Percentiles rank a stretch among this genome's conserved stretches.
These are phyloP conservation scores for Apodemus agrarius DNA, from an alignment of 2,797 vertebrate genomes.

Conservation along the genomic window DNA sequence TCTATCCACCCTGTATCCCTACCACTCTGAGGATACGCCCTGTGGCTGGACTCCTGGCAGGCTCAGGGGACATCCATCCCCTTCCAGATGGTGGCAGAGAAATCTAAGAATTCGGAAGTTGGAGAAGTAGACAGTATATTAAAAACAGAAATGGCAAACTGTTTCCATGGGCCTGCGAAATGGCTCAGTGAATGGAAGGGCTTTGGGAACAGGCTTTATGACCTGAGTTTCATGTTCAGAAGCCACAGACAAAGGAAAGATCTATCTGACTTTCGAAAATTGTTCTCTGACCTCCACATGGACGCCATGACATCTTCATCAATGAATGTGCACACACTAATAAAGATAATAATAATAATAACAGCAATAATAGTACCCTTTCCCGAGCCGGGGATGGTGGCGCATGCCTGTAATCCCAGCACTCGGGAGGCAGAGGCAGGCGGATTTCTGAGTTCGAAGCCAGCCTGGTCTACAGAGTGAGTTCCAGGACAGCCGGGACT, in stretches of 20 bases:
- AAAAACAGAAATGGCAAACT: neutral
- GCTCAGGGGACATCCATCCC: neutral
- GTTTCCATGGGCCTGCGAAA: neutral
- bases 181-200: neutral
- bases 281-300: neutral
- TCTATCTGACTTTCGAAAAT: neutral
- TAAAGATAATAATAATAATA: neutral
- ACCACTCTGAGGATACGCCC: neutral
- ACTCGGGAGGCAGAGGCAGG: no score
- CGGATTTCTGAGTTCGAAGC: no score
- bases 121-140: neutral
- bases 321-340: neutral
- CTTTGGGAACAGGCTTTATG: no score
- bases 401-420: no score
- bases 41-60: neutral
- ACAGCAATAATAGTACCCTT: neutral
- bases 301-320: neutral
- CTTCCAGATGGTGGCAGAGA: neutral
- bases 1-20: no score
- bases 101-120: neutral
- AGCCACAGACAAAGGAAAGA: neutral
- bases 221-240: neutral
- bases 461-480: no score
- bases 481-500: no score
- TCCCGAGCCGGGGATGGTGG: no score